Percentiles rank a stretch among this genome's conserved stretches.
Evolutionary conservation across 2,113 vertebrate species (phyloP).

Genomic region (Acanthochromis polyacanthus): DNA sequence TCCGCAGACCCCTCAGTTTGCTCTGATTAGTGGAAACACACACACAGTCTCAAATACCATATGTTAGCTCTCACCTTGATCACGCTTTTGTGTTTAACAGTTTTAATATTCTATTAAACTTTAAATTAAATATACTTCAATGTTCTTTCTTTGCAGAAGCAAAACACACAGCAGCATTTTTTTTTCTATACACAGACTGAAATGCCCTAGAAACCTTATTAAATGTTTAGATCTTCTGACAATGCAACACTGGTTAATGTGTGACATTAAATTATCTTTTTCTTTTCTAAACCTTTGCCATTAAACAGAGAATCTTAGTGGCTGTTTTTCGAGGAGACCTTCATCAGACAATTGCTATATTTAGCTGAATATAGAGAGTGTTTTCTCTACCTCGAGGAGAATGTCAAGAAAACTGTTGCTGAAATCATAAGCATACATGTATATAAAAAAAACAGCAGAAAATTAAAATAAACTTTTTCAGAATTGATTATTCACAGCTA

Average conservation of each 20-base stretch:
- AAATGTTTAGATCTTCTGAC: background rate
- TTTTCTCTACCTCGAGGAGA: background rate
- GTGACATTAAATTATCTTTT: background rate
- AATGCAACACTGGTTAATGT: background rate
- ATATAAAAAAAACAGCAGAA: too few relatives aligned
- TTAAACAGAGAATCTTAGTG: background rate
- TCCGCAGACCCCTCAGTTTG: too few relatives aligned
- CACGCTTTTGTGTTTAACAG: too few relatives aligned
- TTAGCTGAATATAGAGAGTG: background rate
- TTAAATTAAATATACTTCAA: background rate
- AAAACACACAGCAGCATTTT: background rate
- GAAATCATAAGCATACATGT: too few relatives aligned
- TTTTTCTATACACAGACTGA: too few relatives aligned
- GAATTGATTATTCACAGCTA: background rate
- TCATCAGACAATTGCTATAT: background rate
- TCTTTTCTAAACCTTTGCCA: background rate
- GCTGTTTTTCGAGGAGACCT: background rate
- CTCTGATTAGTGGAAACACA: too few relatives aligned
- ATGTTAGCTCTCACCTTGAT: too few relatives aligned
- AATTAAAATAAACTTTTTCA: background rate
- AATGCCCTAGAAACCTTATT: too few relatives aligned
- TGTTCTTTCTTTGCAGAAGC: conserved; percentile 1
- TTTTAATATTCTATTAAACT: too few relatives aligned
- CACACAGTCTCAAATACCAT: too few relatives aligned
- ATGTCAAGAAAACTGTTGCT: background rate